Evolutionary conservation across 1,140 invertebrate species (phyloP).

Genomic region (Dinothrombium tinctorium): DNA sequence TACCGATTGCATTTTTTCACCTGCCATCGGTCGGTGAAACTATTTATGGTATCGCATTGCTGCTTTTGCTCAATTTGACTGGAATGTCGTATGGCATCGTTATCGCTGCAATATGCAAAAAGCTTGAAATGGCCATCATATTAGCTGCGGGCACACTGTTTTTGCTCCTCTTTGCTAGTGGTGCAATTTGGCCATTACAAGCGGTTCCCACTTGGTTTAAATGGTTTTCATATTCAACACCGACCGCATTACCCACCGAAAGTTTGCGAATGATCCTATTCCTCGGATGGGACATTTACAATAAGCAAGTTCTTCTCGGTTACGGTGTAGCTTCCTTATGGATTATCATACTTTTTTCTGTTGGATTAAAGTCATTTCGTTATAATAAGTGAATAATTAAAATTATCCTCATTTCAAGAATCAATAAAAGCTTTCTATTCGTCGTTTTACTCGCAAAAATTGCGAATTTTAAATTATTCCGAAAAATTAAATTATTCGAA

Average conservation of each 20-base stretch:
- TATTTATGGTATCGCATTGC: no score
- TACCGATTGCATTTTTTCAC: neutral
- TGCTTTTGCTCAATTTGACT: constrained; percentile 48
- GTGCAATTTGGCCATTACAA: constrained; percentile 70
- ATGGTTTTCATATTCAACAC: constrained; percentile 55
- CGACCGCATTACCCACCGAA: constrained; percentile 67
- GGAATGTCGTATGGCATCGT: constrained; percentile 83
- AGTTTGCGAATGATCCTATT: constrained; percentile 50
- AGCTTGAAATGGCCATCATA: neutral
- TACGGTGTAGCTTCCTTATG: neutral
- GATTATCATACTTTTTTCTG: neutral
- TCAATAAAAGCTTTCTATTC: no score
- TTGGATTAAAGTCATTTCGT: neutral
- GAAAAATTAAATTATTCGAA: no score
- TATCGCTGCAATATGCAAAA: constrained; percentile 33
- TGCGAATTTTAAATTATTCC: no score
- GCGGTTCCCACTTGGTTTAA: constrained; percentile 61
- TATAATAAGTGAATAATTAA: no score
- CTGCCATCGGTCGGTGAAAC: neutral
- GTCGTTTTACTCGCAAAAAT: no score
- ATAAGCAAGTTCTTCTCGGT: neutral
- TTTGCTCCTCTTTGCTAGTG: constrained; percentile 39
- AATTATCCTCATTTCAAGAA: no score
- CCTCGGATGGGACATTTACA: neutral
- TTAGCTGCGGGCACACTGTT: neutral